Evolutionary conservation across 2,113 vertebrate genomes (phyloP), one percentile per base, ranked within the genome.

Genomic region (Synodontis membranacea): DNA sequence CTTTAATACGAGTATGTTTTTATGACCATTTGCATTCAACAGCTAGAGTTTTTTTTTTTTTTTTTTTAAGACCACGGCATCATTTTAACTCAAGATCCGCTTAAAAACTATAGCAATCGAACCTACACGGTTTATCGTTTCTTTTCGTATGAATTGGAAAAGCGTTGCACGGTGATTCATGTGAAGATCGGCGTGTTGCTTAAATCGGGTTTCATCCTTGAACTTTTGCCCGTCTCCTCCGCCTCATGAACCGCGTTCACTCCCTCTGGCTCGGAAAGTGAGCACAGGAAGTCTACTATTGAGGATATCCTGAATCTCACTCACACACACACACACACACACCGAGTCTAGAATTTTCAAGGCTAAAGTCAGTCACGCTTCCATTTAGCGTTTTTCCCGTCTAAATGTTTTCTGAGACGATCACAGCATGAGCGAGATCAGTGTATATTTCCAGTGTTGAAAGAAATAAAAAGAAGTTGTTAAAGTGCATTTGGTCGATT

Each of bases 231-330:
- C 60, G 60, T 84, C 83, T 86, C 66, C 44, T 58, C 62, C 86
- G 62, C 31, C 80, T 58, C 60, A 44, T 87, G 89, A 89, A 84
- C 89, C 60, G 42, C 15, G 80, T 79, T 76, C 50, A 74, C 31
- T 75, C 84, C 74, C 62, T 6, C 66, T 66, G 28, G 5, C 76
- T 82, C 82, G 82, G 89, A 89, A 89, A 87, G 86, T 83, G 74
- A 78, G 85, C 54, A 66, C 62, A 31, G 85, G 84, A 89, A 89
- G 4, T 84, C 64, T 15, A 75, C 46, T 44, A 87, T 42, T 80
- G 64, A 84, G 80, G 87, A 92, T 86, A 86, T 92, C 89, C 90
- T 88, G 60, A 91, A 72, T 39, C 48, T 46, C 42, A 81, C 79
- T 68, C 37, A 46, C 56, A 66, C 82, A 83, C 79, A 84, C 68